These are phyloP conservation scores for Himalopsyche tibetana DNA, from an alignment of 2,888 invertebrate genomes.

Conservation along the genomic window DNA sequence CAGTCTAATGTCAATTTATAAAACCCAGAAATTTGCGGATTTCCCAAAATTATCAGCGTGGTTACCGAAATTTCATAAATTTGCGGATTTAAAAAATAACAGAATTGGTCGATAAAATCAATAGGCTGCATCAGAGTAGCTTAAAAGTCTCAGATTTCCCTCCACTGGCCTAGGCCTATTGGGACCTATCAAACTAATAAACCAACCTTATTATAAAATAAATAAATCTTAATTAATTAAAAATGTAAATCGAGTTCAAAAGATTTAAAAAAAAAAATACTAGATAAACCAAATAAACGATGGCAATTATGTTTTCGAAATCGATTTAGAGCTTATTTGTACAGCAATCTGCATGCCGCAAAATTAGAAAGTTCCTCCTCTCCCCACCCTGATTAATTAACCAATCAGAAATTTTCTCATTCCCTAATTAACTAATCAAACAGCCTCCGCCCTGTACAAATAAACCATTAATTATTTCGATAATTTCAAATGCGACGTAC, in stretches of 20 bases:
- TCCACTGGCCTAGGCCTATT: too few relatives aligned
- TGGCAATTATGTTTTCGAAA: constrained; percentile 15
- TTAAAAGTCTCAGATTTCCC: too few relatives aligned
- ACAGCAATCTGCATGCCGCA: constrained; percentile 13
- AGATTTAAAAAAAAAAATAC: background rate
- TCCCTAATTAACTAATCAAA: constrained; percentile 51
- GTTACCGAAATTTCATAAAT: too few relatives aligned
- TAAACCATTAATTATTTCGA: constrained; percentile 47
- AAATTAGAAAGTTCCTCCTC: background rate
- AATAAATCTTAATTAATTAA: too few relatives aligned
- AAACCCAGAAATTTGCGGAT: too few relatives aligned
- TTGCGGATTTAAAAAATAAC: too few relatives aligned
- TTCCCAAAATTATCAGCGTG: too few relatives aligned
- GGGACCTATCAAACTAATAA: too few relatives aligned
- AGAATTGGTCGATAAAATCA: too few relatives aligned
- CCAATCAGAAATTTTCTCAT: constrained; percentile 47
- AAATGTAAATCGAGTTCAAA: background rate
- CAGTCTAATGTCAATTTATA: too few relatives aligned
- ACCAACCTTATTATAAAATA: too few relatives aligned
- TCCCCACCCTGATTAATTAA: constrained; percentile 46
- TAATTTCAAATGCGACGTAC: constrained; percentile 25
- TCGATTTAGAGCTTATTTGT: constrained; percentile 17
- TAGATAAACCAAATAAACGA: background rate
- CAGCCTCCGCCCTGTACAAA: constrained; percentile 41
- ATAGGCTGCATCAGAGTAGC: too few relatives aligned